Conservation (phyloP, 2,888 invertebrate species). For the Volucella zonaria region DNA sequence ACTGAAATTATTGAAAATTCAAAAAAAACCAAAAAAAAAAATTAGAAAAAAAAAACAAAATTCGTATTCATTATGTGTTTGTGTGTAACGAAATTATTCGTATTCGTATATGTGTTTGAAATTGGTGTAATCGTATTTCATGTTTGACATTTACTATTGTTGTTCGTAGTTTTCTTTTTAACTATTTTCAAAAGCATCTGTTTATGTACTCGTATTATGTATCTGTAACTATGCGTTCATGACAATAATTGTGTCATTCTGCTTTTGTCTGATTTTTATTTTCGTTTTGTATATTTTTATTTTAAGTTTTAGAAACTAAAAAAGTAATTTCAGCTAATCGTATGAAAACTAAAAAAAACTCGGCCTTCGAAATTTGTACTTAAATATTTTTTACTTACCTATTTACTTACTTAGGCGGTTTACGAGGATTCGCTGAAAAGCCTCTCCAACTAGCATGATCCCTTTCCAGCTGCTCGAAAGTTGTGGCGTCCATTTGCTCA, state of each 20-base stretch:
- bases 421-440: no score
- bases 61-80: slow-evolving; percentile 27
- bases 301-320: slow-evolving; percentile 5
- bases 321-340: slow-evolving; percentile 22
- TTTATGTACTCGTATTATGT: not conserved
- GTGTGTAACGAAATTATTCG: slow-evolving; percentile 39
- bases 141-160: slow-evolving; percentile 47
- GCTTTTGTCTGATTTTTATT: slow-evolving; percentile 48
- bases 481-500: no score
- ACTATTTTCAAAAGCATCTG: slow-evolving; percentile 4
- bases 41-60: slow-evolving; percentile 24
- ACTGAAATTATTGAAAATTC: slow-evolving; percentile 31
- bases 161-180: slow-evolving; percentile 33
- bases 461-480: no score
- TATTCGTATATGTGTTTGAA: slow-evolving; percentile 44
- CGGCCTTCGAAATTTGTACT: no score
- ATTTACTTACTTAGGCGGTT: no score
- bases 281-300: slow-evolving; percentile 8
- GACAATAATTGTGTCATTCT: slow-evolving; percentile 32
- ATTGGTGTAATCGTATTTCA: slow-evolving; percentile 49
- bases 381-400: no score
- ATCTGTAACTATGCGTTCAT: slow-evolving; percentile 19
- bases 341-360: no score
- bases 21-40: slow-evolving; percentile 56
- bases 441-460: no score